phyloP scores from a whole-genome alignment of 1,140 invertebrate species.

The Vanessa tameamea region DNA sequence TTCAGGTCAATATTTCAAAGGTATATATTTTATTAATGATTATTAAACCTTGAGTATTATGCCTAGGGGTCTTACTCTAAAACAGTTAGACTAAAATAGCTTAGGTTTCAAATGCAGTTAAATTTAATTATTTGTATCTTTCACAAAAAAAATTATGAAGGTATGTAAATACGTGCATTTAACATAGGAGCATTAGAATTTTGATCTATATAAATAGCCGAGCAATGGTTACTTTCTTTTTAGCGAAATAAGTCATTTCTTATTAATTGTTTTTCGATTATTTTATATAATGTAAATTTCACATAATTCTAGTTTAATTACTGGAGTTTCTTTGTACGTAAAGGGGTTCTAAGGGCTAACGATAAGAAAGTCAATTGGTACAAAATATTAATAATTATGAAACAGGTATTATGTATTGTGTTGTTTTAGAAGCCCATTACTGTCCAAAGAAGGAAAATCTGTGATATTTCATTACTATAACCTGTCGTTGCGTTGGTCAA shows the following conservation, averaged over 20 bases:
- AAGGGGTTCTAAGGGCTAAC: constrained; percentile 70
- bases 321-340: constrained; percentile 76
- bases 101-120: constrained; percentile 59
- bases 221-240: constrained; percentile 67
- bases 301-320: constrained; percentile 66
- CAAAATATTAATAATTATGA: constrained; percentile 65
- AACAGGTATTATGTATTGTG: constrained; percentile 51
- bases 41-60: constrained; percentile 76
- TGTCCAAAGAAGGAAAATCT: constrained; percentile 82
- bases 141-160: constrained; percentile 59
- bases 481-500: constrained; percentile 81
- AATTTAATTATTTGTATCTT: constrained; percentile 60
- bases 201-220: constrained; percentile 63
- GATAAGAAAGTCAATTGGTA: constrained; percentile 66
- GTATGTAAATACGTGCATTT: constrained; percentile 78
- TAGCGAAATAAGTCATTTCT: constrained; percentile 73
- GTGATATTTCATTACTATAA: constrained; percentile 81
- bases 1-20: constrained; percentile 72
- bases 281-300: constrained; percentile 67
- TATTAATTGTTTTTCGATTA: constrained; percentile 68
- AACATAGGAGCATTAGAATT: constrained; percentile 71
- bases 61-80: constrained; percentile 65
- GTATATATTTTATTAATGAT: constrained; percentile 68
- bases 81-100: constrained; percentile 59
- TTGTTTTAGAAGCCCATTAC: constrained; percentile 72